Conservation (phyloP, 2,113 vertebrate species). For the Crotophaga sulcirostris region DNA sequence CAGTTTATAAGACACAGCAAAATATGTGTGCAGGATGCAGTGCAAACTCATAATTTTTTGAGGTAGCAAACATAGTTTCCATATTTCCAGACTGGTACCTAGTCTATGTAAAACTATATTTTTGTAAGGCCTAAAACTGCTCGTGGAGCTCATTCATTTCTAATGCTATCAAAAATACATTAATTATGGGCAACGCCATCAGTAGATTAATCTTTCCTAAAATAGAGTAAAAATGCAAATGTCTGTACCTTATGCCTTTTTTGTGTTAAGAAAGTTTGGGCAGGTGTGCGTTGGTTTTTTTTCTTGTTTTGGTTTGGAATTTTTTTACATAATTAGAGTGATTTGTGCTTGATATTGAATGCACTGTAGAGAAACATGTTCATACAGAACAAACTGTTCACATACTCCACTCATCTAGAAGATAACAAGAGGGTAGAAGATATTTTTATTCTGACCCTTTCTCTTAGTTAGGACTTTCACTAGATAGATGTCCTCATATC, state of each 20-base stretch:
- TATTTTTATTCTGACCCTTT: background rate
- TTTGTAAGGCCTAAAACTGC: background rate
- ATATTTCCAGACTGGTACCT: background rate
- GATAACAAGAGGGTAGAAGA: background rate
- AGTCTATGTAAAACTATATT: background rate
- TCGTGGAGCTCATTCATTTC: background rate
- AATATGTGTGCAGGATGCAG: background rate
- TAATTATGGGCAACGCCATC: background rate
- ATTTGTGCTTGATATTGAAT: accelerated
- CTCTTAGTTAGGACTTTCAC: background rate
- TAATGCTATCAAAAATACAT: background rate
- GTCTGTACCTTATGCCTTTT: background rate
- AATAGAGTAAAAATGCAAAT: background rate
- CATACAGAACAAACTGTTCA: background rate
- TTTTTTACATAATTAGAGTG: accelerated
- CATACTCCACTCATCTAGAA: background rate
- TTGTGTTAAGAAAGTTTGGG: background rate
- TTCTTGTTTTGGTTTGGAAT: too few species aligned
- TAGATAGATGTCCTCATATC: background rate
- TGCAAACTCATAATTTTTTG: background rate
- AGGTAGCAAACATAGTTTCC: background rate
- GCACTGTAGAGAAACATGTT: accelerated
- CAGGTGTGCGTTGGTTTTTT: too few species aligned
- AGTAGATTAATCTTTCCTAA: background rate
- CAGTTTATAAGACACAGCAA: background rate